These are phyloP conservation scores for Tympanoctomys barrerae DNA, from an alignment of 2,797 vertebrate species.

Conservation along the genomic window DNA sequence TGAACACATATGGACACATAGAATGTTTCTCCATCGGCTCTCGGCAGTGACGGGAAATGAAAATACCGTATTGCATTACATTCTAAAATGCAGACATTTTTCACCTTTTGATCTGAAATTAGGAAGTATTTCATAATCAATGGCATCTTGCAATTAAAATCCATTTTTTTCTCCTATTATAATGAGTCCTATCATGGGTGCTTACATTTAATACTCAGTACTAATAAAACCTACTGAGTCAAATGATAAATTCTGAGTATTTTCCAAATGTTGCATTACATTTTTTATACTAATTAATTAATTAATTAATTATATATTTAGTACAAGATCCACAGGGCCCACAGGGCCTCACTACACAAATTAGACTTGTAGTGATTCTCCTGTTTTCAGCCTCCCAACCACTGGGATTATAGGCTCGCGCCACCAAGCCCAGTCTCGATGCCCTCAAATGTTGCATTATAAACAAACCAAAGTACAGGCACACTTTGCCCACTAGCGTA, in stretches of 20 bases:
- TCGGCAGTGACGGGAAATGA: conserved; percentile 52
- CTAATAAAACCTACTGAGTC: not conserved
- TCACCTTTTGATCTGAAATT: conserved; percentile 49
- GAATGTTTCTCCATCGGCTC: conserved; percentile 34
- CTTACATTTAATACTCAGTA: conserved; percentile 7
- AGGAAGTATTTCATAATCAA: conserved; percentile 1
- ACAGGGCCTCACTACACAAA: too few relatives aligned
- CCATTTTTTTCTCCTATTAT: not conserved
- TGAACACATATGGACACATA: not conserved
- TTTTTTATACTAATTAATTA: too few relatives aligned
- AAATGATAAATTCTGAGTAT: not conserved
- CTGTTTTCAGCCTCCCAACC: too few relatives aligned
- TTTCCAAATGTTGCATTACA: not conserved
- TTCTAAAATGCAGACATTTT: conserved; percentile 4
- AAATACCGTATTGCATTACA: conserved; percentile 59
- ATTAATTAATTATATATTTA: too few relatives aligned
- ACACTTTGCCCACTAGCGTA: not conserved
- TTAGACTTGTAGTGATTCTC: too few relatives aligned
- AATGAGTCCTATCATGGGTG: not conserved
- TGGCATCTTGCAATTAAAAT: not conserved
- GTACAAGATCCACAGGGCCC: too few relatives aligned
- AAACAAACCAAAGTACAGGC: not conserved
- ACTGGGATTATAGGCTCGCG: too few relatives aligned
- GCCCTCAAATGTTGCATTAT: not conserved
- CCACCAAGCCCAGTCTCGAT: too few relatives aligned